Evolutionary conservation across 2,888 invertebrate genomes (phyloP).

Genomic region (Erebia aethiops): DNA sequence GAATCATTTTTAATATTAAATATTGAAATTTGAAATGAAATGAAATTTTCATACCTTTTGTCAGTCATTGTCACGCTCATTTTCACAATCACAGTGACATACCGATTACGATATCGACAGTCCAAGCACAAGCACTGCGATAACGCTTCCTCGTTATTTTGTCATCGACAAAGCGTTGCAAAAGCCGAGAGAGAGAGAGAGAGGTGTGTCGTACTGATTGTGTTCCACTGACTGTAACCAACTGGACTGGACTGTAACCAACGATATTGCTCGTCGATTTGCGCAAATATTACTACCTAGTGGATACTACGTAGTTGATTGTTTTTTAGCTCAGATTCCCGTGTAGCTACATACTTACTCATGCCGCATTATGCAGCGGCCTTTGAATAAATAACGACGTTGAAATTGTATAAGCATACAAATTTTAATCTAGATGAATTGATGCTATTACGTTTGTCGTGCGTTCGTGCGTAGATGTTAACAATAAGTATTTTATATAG

Average conservation of each 20-base stretch:
- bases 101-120: constrained; percentile 33
- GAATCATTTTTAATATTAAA: constrained; percentile 13
- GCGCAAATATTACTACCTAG: constrained; percentile 37
- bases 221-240: not conserved
- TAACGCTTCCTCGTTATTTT: too few relatives aligned
- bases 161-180: too few relatives aligned
- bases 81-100: constrained; percentile 34
- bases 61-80: constrained; percentile 28
- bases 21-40: too few relatives aligned
- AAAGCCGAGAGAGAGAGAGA: too few relatives aligned
- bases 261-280: constrained; percentile 29
- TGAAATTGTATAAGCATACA: constrained; percentile 20
- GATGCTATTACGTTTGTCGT: not conserved
- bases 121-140: constrained; percentile 13
- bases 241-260: constrained; percentile 1
- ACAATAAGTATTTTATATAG: not conserved
- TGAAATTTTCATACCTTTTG: constrained; percentile 17
- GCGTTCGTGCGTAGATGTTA: not conserved
- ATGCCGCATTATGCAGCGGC: constrained; percentile 24
- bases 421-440: constrained; percentile 12
- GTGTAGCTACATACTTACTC: constrained; percentile 13
- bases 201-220: too few relatives aligned
- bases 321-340: constrained; percentile 28
- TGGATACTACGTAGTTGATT: constrained; percentile 30
- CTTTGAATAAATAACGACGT: constrained; percentile 29